These are phyloP conservation scores for Otolemur garnettii DNA, from an alignment of 2,113 vertebrate species.

Conservation along the genomic window DNA sequence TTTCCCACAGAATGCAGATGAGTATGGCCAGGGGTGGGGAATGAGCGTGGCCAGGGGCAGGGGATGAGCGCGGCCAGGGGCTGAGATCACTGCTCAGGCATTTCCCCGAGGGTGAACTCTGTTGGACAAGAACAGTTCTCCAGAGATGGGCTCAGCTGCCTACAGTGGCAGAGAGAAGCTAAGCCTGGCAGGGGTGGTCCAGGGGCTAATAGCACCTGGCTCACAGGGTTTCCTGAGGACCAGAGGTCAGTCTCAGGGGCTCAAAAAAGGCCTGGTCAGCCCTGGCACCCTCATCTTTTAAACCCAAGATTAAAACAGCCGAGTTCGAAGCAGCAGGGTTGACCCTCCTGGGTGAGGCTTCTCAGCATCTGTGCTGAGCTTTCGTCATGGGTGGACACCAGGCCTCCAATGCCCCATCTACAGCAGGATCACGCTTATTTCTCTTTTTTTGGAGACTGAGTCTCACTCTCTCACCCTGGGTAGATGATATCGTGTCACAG, in stretches of 20 bases:
- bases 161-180: fast-evolving
- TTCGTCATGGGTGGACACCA: neutral
- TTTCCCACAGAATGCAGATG: neutral
- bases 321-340: neutral
- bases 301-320: neutral
- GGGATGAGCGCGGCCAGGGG: neutral
- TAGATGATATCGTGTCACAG: too few species aligned
- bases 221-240: neutral
- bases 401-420: neutral
- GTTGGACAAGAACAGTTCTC: neutral
- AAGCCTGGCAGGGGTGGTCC: too few species aligned
- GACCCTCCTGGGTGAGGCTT: neutral
- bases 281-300: neutral
- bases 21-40: neutral
- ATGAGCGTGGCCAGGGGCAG: neutral
- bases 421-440: neutral
- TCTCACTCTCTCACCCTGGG: too few species aligned
- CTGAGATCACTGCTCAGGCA: neutral
- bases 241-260: neutral
- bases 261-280: neutral
- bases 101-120: neutral
- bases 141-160: neutral
- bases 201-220: fast-evolving
- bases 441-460: neutral
- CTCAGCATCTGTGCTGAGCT: neutral